Percentiles rank a stretch among this genome's conserved stretches.
Conservation (phyloP, 2,797 vertebrate genomes). For the Hippoglossus hippoglossus region DNA sequence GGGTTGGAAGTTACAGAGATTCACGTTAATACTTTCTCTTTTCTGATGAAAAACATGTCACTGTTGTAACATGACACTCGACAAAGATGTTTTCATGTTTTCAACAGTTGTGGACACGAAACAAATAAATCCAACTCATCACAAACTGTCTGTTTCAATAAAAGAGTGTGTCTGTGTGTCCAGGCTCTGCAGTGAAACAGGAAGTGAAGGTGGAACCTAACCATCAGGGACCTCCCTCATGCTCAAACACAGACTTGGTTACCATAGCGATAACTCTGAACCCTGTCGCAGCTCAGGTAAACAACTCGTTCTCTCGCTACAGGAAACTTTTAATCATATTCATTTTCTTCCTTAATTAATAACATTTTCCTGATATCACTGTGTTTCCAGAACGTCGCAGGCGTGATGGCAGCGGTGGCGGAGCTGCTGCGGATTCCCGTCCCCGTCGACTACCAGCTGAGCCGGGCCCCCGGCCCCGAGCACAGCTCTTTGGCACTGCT, state of each 20-base stretch:
- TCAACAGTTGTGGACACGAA: no score
- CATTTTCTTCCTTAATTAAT: neutral
- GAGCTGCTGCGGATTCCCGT: conserved; percentile 90
- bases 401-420: conserved; percentile 91
- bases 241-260: conserved; percentile 91
- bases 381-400: conserved; percentile 88
- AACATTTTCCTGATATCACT: neutral
- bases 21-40: no score
- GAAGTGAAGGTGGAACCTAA: conserved; percentile 91
- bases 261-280: conserved; percentile 95
- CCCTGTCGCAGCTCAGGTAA: conserved; percentile 93
- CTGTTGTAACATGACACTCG: no score
- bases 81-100: no score
- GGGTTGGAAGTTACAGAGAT: no score
- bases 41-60: no score
- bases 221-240: conserved; percentile 86
- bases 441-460: conserved; percentile 82
- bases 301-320: neutral
- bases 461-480: conserved; percentile 58
- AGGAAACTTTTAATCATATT: no score
- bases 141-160: neutral
- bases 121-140: no score
- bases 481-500: conserved; percentile 75
- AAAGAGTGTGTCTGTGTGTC: conserved; percentile 6
- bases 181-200: conserved; percentile 90